A percentile compares a stretch with the other conserved stretches of the same genome.
Evolutionary conservation across 2,113 vertebrate species (phyloP).

Genomic region (Tor tambroides): DNA sequence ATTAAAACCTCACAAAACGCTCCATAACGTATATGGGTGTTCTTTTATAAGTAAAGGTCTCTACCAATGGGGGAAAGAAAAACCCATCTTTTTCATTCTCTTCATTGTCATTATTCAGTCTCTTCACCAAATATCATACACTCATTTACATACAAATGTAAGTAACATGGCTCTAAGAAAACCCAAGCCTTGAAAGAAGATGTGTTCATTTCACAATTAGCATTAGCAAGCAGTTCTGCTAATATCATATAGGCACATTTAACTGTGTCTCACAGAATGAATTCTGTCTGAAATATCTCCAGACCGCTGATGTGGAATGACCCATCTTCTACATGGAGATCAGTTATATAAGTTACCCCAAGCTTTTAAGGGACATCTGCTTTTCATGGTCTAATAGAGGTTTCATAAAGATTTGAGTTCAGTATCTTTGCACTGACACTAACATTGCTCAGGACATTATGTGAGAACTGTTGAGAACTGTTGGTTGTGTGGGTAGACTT

Average conservation of each 20-base stretch:
- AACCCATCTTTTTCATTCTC: not conserved
- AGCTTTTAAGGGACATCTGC: not conserved
- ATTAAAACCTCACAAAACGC: slow-evolving; percentile 20
- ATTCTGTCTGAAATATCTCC: not conserved
- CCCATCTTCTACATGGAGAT: not conserved
- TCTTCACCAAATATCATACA: not conserved
- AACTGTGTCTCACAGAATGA: not conserved
- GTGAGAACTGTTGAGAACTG: not conserved
- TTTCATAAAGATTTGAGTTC: slow-evolving; percentile 12
- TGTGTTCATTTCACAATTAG: not conserved
- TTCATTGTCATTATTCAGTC: not conserved
- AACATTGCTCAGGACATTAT: not conserved
- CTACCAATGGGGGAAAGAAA: not conserved
- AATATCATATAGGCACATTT: not conserved
- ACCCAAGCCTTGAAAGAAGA: not conserved
- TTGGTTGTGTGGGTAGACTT: not conserved
- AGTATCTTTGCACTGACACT: not conserved
- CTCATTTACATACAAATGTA: not conserved
- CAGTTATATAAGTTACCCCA: not conserved
- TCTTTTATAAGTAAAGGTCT: not conserved
- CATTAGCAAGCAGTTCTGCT: not conserved
- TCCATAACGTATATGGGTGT: slow-evolving; percentile 45
- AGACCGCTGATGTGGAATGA: slow-evolving; percentile 14
- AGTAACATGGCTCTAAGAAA: not conserved
- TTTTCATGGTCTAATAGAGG: not conserved